A percentile compares a stretch with the other conserved stretches of the same genome.
phyloP scores from a whole-genome alignment of 2,797 vertebrate species.

The Neosilurus hyrtlii region DNA sequence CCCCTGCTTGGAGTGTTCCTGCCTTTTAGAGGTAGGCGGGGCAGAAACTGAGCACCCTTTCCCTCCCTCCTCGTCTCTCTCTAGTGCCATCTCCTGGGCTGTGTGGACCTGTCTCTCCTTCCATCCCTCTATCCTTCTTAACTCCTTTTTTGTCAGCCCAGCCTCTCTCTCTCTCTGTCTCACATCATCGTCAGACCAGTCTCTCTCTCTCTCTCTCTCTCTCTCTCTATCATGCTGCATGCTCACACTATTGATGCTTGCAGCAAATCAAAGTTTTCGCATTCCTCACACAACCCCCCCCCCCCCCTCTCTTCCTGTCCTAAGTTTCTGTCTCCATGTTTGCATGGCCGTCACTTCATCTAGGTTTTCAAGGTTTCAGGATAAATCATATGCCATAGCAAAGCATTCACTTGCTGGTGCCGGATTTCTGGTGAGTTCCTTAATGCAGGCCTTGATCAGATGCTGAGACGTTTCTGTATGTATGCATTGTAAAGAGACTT shows the following conservation, averaged over 20 bases:
- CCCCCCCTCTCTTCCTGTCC: slow-evolving; percentile 2
- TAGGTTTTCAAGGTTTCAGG: slow-evolving; percentile 8
- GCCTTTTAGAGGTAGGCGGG: slow-evolving; percentile 34
- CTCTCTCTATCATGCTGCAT: not conserved
- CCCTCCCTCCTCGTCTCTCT: slow-evolving; percentile 12
- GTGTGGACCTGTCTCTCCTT: not conserved
- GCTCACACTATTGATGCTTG: not conserved
- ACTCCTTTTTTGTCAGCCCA: not conserved
- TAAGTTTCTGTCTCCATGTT: slow-evolving; percentile 16
- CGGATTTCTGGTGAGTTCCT: not conserved
- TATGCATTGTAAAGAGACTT: not conserved
- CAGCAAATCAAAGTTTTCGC: slow-evolving; percentile 1
- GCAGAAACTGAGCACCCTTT: slow-evolving; percentile 32
- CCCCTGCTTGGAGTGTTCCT: slow-evolving; percentile 30
- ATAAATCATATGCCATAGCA: not conserved
- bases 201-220: not conserved
- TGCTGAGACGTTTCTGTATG: not conserved
- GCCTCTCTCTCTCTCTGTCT: not conserved
- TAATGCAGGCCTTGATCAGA: not conserved
- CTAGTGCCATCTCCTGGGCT: slow-evolving; percentile 28
- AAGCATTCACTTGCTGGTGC: too few relatives aligned
- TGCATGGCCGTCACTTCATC: not conserved
- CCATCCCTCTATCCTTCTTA: not conserved
- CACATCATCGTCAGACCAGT: not conserved
- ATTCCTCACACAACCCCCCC: not conserved